Percentiles rank a stretch among this genome's conserved stretches.
Conservation (phyloP, 2,797 vertebrate species). For the Glossophaga mutica region DNA sequence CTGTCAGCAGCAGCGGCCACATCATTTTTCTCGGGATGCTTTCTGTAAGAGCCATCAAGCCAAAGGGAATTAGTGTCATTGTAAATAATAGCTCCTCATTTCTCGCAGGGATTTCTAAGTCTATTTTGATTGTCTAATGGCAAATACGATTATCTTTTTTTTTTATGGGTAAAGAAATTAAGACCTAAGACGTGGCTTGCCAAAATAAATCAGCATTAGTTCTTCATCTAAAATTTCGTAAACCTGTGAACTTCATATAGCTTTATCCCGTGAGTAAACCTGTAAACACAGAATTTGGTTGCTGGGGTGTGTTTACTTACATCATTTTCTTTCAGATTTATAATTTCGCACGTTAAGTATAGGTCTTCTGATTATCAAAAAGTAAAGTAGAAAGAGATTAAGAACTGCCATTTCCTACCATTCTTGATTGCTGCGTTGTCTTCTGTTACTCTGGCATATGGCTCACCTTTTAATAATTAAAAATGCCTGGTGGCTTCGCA, state of each 20-base stretch:
- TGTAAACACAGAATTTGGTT: not conserved
- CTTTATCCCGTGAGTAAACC: not conserved
- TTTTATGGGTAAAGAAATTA: conserved; percentile 32
- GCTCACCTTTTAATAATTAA: conserved; percentile 75
- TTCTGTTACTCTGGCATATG: conserved; percentile 67
- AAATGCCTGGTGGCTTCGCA: conserved; percentile 46
- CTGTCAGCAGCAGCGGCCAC: not conserved
- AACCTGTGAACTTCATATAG: not conserved
- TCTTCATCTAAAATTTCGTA: not conserved
- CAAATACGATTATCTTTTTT: conserved; percentile 20
- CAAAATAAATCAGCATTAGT: conserved; percentile 29
- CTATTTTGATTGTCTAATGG: conserved; percentile 49
- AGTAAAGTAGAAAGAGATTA: conserved; percentile 19
- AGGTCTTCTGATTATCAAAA: not conserved
- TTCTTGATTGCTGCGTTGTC: conserved; percentile 40
- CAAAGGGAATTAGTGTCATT: conserved; percentile 4
- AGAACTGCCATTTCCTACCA: conserved; percentile 13
- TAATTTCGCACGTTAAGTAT: not conserved
- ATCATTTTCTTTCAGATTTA: not conserved
- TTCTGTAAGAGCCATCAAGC: conserved; percentile 17
- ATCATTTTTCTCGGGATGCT: not conserved
- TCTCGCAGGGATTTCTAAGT: conserved; percentile 29
- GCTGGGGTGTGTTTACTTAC: not conserved
- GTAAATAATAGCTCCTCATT: conserved; percentile 28
- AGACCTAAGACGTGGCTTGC: conserved; percentile 38